Base-by-base conservation (phyloP, 2,113 vertebrate genomes). In the Merops nubicus region DNA sequence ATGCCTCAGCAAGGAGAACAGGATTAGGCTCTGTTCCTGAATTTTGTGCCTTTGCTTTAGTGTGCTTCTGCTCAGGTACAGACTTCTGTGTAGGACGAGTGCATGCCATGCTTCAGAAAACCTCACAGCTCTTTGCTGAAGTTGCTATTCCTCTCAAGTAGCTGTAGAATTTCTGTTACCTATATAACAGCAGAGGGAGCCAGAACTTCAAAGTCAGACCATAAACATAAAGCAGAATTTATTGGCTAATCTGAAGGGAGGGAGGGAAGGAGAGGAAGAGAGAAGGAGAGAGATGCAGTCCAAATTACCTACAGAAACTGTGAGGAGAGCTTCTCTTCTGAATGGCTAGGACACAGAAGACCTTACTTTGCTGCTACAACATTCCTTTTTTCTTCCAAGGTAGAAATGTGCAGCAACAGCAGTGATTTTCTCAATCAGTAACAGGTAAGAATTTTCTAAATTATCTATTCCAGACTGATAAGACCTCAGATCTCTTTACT, bases 111-210 rank as follows among this genome's bases (percentile, higher is more conserved):
- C 56, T 78, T 91, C 85, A 62, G 14, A 50, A 4, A 28, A 33
- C 29, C 77, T 57, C 51, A 18, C 6, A 48, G 53, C 22, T 78
- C 40, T 68, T 78, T 53, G 22, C 56, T 45, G 56, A 69, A 93
- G 60, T 18, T 87, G 38, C 68, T 85, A 5, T 72, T 68, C 54
- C 45, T 64, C 56, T 36, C 23, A 28, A 51, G 7, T 21, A 74
- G 43, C 51, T 60, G 36, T 48, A 92, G 80, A 80, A 86, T 83
- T 79, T 54, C 38, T 31, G 18, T 88, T 72, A 88, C 82, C 85
- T 90, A 38, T 34, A 3, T 11, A 89, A 93, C 97, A 95, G 93
- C 91, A 97, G 97, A 95, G 96, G 97, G 96, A 96, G 97, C 96
- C 86, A 95, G 69, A 94, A 95, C 80, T 95, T 93, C 57, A 76